phyloP scores from a whole-genome alignment of 2,888 invertebrate species.

The Drosophila rellima region DNA sequence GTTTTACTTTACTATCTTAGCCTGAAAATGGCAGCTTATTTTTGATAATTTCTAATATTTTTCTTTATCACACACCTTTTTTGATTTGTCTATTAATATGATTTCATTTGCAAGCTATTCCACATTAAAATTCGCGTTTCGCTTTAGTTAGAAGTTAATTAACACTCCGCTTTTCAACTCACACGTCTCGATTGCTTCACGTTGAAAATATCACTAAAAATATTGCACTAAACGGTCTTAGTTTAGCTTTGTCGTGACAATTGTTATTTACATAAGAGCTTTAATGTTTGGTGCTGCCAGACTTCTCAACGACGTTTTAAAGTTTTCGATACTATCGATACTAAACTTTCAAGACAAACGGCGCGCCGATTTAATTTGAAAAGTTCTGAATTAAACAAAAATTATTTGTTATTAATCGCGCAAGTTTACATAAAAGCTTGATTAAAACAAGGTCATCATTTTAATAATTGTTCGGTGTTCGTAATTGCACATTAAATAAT shows the following conservation, averaged over 20 bases:
- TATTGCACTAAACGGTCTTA: too few species aligned
- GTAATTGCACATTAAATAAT: too few species aligned
- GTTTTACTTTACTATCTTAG: conserved; percentile 11
- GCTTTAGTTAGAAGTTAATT: conserved; percentile 29
- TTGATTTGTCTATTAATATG: conserved; percentile 29
- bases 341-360: background rate
- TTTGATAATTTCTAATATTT: conserved; percentile 12
- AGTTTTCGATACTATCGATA: background rate
- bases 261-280: conserved; percentile 36
- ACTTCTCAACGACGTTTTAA: background rate
- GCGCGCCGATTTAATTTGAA: background rate
- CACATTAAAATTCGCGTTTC: conserved; percentile 47
- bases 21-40: conserved; percentile 60
- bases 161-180: conserved; percentile 21
- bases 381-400: background rate
- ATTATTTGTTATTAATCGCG: too few species aligned
- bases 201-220: conserved; percentile 45
- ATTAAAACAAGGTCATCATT: too few species aligned
- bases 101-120: conserved; percentile 40
- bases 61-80: conserved; percentile 40
- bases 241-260: conserved; percentile 34
- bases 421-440: too few species aligned
- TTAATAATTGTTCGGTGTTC: too few species aligned
- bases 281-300: conserved; percentile 34
- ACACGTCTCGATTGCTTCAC: conserved; percentile 46